Percentiles rank a stretch among this genome's conserved stretches.
Conservation (phyloP, 2,797 vertebrate genomes). For the Pipistrellus pygmaeus region DNA sequence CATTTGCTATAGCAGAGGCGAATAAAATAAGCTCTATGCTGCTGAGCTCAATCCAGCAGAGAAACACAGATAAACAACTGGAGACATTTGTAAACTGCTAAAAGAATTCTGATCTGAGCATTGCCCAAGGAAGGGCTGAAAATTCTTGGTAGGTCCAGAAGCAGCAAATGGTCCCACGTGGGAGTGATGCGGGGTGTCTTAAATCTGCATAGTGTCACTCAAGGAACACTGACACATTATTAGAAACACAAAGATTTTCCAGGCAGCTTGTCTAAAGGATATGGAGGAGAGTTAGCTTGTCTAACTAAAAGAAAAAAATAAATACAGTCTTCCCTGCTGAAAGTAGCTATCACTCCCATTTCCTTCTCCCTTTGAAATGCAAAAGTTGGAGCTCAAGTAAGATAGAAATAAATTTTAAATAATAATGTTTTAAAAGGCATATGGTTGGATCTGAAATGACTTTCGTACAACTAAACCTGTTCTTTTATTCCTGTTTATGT, state of each 20-base stretch:
- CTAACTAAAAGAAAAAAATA: slow-evolving; percentile 84
- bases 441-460: not conserved
- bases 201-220: slow-evolving; percentile 74
- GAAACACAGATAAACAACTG: not conserved
- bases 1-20: not conserved
- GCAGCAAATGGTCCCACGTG: not conserved
- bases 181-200: not conserved
- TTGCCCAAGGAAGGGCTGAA: not conserved
- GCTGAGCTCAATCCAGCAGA: not conserved
- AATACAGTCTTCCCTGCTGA: slow-evolving; percentile 79
- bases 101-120: not conserved
- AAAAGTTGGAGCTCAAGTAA: slow-evolving; percentile 71
- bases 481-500: slow-evolving; percentile 55
- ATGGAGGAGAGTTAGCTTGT: slow-evolving; percentile 71
- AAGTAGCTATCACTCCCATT: slow-evolving; percentile 60
- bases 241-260: slow-evolving; percentile 76
- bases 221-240: slow-evolving; percentile 73
- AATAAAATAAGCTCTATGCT: not conserved
- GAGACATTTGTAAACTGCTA: not conserved
- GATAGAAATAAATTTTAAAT: slow-evolving; percentile 60
- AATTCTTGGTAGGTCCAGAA: not conserved
- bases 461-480: slow-evolving; percentile 58
- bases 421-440: slow-evolving; percentile 68
- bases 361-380: slow-evolving; percentile 47
- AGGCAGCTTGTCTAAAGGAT: slow-evolving; percentile 77